Evolutionary conservation across 2,797 vertebrate species (phyloP), one percentile per base, ranked within the genome.

Genomic region (Melanotaenia pygmaea): DNA sequence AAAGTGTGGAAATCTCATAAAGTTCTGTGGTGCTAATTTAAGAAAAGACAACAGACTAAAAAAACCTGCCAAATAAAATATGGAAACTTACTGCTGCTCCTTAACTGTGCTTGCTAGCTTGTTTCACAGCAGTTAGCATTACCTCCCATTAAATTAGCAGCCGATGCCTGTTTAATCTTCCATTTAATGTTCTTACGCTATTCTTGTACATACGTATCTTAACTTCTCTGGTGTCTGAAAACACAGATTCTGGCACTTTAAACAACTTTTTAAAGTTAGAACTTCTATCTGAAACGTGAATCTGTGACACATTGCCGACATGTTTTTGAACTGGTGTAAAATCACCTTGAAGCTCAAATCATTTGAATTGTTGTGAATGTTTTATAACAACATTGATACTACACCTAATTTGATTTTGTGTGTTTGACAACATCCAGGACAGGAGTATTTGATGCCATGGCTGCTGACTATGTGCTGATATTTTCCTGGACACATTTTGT

Each of bases 371-470:
- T 28, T 28, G 26, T 28, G 26, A 28, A 18, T 45, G 6, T 45
- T 18, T 16, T 45, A 45, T 4, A 20, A 40, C 38, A 45, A 16
- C 4, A 18, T 4, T 16, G 4, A 45, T 18, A 45, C 43, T 7
- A 47, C 20, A 47, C 5, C 45, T 47, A n/a, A n/a, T 47, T 47
- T n/a, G 18, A n/a, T n/a, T 20, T 47, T n/a, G 20, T n/a, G 4
- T 47, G 45, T 47, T 47, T 45, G 16, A 45, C 40, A 45, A 18
- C 40, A 45, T 45, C 14, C 16, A 45, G 20, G 5, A 56, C 73
- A 71, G 2, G 51, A 77, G 72, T 58, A 61, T 35, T 66, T 68
- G 60, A 63, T 10, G 57, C 80, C 76, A 56, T 16, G 65, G 56
- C 79, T 72, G 12, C 38, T 72, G 73, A 51, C 60, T 30, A 24